Evolutionary conservation across 2,113 vertebrate species (phyloP).

Genomic region (Colinus virginianus): DNA sequence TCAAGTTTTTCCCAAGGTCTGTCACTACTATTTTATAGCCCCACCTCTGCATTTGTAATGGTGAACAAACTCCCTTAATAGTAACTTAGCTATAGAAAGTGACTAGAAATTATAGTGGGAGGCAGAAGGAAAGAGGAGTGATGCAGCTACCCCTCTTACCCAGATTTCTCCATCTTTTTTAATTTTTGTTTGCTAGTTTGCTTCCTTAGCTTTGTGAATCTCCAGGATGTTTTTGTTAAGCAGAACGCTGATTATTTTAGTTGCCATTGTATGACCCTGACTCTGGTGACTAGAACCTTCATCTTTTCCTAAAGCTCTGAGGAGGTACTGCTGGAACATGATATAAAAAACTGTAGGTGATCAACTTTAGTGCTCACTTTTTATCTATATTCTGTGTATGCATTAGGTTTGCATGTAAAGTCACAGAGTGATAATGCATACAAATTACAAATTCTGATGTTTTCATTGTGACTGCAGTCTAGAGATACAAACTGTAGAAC

Average conservation of each 20-base stretch:
- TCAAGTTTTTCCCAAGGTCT: neutral
- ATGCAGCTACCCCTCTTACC: neutral
- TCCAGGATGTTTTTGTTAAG: neutral
- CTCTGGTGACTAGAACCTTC: neutral
- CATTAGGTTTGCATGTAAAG: neutral
- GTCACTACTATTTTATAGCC: neutral
- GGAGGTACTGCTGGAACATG: neutral
- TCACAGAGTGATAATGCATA: neutral
- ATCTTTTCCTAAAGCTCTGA: neutral
- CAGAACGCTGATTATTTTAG: neutral
- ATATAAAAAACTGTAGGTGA: neutral
- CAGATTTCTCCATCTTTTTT: neutral
- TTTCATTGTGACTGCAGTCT: neutral
- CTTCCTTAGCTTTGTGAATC: neutral
- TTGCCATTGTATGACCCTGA: neutral
- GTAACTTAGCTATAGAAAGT: neutral
- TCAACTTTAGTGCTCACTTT: neutral
- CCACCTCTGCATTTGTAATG: neutral
- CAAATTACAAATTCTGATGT: neutral
- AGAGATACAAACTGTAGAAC: neutral
- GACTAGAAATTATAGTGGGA: neutral
- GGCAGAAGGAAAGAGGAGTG: neutral
- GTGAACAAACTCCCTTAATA: slow-evolving; percentile 21
- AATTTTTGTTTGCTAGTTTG: neutral
- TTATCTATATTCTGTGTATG: neutral